phyloP scores from a whole-genome alignment of 2,113 vertebrate species.

The Athene noctua region DNA sequence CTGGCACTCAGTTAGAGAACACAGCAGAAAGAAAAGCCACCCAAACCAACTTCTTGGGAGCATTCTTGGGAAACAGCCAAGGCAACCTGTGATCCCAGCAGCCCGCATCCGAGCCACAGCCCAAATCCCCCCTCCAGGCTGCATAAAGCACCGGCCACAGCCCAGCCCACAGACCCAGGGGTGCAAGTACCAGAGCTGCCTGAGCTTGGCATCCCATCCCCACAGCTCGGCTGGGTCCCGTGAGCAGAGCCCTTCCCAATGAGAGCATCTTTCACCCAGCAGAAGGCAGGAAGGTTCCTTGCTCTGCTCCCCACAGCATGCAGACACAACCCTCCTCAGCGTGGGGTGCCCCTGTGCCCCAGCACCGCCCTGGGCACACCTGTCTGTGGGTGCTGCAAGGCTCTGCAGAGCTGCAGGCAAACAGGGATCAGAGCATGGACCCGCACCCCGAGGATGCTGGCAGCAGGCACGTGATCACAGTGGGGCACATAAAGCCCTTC shows the following conservation, averaged over 20 bases:
- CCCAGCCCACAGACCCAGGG: not conserved
- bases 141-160: not conserved
- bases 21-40: not conserved
- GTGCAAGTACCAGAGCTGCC: not conserved
- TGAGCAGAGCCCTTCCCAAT: not conserved
- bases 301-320: fast-evolving
- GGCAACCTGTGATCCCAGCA: not conserved
- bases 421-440: not conserved
- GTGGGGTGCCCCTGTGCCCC: not conserved
- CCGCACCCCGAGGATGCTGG: not conserved
- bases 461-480: not conserved
- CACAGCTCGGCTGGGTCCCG: fast-evolving
- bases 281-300: not conserved
- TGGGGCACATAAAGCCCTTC: not conserved
- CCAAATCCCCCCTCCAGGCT: not conserved
- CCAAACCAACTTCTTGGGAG: not conserved
- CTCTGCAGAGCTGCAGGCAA: not conserved
- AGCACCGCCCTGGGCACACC: not conserved
- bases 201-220: not conserved
- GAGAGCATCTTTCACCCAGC: not conserved
- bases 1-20: not conserved
- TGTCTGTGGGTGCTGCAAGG: not conserved
- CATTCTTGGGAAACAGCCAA: not conserved
- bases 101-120: not conserved
- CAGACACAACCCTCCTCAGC: not conserved